These are phyloP conservation scores for Camptogramma bilineatum DNA, from an alignment of 2,888 invertebrate genomes.

Conservation along the genomic window DNA sequence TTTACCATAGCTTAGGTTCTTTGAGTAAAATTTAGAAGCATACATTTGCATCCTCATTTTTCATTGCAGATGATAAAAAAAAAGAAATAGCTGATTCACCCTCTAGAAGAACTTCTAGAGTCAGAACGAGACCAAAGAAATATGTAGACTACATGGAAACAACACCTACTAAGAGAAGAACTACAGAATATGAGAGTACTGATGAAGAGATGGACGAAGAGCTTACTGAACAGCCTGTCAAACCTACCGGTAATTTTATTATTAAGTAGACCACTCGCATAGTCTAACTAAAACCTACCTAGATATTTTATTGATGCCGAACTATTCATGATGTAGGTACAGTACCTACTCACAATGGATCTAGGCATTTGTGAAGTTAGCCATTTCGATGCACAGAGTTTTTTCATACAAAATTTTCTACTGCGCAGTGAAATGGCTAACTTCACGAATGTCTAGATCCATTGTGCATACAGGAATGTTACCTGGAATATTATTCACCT, in stretches of 20 bases:
- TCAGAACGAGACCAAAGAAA: conserved; percentile 69
- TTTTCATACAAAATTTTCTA: no score
- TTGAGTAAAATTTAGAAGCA: neutral
- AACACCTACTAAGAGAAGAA: conserved; percentile 58
- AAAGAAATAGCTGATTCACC: conserved; percentile 48
- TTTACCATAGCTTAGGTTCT: no score
- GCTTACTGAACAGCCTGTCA: conserved; percentile 51
- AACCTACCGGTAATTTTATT: conserved; percentile 34
- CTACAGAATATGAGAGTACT: conserved; percentile 55
- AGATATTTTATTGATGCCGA: no score
- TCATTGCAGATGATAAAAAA: conserved; percentile 26
- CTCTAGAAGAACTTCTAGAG: conserved; percentile 64
- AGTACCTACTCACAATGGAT: no score
- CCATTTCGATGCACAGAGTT: no score
- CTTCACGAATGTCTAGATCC: no score
- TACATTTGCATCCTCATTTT: neutral
- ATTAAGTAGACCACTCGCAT: neutral
- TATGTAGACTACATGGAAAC: conserved; percentile 67
- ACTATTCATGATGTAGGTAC: no score
- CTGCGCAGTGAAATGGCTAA: no score
- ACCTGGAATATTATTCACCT: no score
- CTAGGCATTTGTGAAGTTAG: no score
- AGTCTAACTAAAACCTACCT: neutral
- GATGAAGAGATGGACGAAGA: conserved; percentile 56
- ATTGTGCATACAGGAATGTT: no score